Conservation (phyloP, 2,888 invertebrate genomes). For the Urechis unicinctus region DNA sequence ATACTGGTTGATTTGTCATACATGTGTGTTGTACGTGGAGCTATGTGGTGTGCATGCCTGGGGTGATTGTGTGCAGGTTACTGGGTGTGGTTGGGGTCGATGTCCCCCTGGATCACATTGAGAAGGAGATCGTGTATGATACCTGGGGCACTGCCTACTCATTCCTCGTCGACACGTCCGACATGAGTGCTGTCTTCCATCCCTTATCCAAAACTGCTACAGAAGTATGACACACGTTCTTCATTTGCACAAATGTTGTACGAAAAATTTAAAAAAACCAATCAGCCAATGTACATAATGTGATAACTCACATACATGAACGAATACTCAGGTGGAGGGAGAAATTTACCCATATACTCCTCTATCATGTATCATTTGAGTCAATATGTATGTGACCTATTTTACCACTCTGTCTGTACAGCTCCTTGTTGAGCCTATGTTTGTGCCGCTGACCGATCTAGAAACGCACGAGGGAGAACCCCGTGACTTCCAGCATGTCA, state of each 20-base stretch:
- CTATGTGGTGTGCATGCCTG: neutral
- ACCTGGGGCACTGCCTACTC: constrained; percentile 13
- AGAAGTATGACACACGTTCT: too few species aligned
- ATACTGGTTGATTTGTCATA: neutral
- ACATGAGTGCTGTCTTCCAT: constrained; percentile 17
- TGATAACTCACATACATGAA: too few species aligned
- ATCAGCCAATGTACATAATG: too few species aligned
- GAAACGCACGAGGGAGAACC: constrained; percentile 13
- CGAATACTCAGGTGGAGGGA: too few species aligned
- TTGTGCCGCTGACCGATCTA: constrained; percentile 10
- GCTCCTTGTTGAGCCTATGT: neutral
- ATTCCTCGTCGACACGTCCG: constrained; percentile 16
- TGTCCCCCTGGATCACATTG: constrained; percentile 12
- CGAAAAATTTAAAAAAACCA: too few species aligned
- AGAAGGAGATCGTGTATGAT: constrained; percentile 10
- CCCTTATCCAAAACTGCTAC: constrained; percentile 13
- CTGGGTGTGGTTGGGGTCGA: constrained; percentile 20
- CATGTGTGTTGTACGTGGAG: neutral
- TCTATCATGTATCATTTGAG: constrained; percentile 8
- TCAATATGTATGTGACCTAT: neutral
- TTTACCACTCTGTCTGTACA: neutral
- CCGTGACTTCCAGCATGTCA: constrained; percentile 11
- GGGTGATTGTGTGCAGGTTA: constrained; percentile 10
- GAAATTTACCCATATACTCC: too few species aligned
- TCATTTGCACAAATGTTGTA: too few species aligned